phyloP scores from a whole-genome alignment of 2,113 vertebrate species.

The Cyprinus carpio region DNA sequence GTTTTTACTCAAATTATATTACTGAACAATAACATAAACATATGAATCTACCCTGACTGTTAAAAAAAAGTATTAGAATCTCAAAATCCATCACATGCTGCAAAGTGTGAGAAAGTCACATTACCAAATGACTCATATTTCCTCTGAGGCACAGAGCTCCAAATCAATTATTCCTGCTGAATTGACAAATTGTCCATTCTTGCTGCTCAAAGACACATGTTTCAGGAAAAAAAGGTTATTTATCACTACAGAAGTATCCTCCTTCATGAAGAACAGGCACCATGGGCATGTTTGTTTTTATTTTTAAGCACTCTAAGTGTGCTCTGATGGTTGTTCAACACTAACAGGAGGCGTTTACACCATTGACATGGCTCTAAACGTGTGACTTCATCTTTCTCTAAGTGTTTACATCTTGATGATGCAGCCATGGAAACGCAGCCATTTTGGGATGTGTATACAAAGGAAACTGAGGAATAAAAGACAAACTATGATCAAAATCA shows the following conservation, averaged over 20 bases:
- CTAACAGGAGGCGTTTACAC: neutral
- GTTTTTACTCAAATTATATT: too few species aligned
- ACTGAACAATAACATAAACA: too few species aligned
- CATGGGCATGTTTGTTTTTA: neutral
- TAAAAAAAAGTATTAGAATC: neutral
- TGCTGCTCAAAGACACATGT: neutral
- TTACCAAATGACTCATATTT: neutral
- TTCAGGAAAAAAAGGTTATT: neutral
- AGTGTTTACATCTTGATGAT: slow-evolving; percentile 32
- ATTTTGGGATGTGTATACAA: slow-evolving; percentile 6
- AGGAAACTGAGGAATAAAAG: slow-evolving; percentile 21
- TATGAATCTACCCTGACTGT: too few species aligned
- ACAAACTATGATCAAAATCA: neutral
- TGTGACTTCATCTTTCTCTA: slow-evolving; percentile 31
- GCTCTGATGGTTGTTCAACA: neutral
- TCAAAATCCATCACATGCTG: neutral
- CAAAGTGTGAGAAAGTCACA: neutral
- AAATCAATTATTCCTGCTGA: neutral
- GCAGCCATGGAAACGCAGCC: slow-evolving; percentile 14
- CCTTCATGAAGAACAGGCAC: neutral
- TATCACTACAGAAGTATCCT: neutral
- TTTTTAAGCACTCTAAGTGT: slow-evolving; percentile 2
- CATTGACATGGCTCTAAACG: slow-evolving; percentile 8
- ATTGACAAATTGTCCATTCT: neutral
- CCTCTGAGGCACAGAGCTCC: neutral